Base-by-base conservation (phyloP, 64 coral and sea anemone species). In the Pachyseris speciosa region DNA sequence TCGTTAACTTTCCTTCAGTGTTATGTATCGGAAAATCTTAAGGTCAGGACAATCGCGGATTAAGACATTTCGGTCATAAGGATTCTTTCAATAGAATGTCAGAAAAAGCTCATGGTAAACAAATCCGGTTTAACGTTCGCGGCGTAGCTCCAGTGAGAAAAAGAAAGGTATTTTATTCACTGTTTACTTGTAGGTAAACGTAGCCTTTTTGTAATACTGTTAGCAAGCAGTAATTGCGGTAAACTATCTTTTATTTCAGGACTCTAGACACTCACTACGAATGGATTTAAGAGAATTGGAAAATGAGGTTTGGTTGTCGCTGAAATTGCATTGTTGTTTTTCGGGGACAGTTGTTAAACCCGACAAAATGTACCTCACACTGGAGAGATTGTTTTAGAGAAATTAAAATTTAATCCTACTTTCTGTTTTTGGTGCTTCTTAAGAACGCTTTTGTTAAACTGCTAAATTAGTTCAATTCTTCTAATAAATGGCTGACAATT, bases 241-340 rank as follows among this genome's bases (percentile, higher is more conserved):
- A 26, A 63, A 38, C 9, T 25, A 2, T 79, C 7, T 61, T 27
- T 60, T 7, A 63, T 61, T 57, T 24, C 42, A 97, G 95, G 88
- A 73, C 68, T 70, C 79, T 65, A 68, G 86, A 52, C 86, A 97
- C 43, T 90, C 86, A 8, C 88, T 97, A 33, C 79, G 91, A 16
- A 86, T 80, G 85, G 95, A 97, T 49, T 80, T 97, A 55, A 81
- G 77, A 43, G 83, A 93, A 27, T 80, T 97, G 31, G 95, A 97
- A 80, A 75, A 92, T 55, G 95, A 93, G 86, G 95, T 97, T 65
- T 65, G 38, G 49, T 4, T 13, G 38, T 50, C 2, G 28, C 51
- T 79, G 4, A 51, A 29, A 32, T 3, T 1, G 51, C 9, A 37
- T 49, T 34, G 19, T 26, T 57, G 52, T 57, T 57, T 20, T 57